Conservation (phyloP, 2,888 invertebrate genomes). For the Microctonus hyperodae region DNA sequence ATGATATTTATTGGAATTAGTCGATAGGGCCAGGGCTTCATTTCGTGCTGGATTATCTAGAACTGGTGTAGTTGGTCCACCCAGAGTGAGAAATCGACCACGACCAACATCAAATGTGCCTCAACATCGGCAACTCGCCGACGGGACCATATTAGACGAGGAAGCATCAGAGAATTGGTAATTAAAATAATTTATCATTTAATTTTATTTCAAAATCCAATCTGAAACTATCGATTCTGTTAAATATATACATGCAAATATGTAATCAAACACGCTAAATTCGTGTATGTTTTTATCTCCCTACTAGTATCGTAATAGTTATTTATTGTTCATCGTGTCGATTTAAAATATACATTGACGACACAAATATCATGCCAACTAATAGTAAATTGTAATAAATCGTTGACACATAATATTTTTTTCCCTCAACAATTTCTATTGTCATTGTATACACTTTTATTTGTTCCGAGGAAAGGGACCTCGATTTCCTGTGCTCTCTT, state of each 20-base stretch:
- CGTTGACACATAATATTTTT: background rate
- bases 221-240: background rate
- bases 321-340: conserved; percentile 3
- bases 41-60: conserved; percentile 65
- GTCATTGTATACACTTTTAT: background rate
- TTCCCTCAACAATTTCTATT: background rate
- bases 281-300: conserved; percentile 13
- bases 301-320: background rate
- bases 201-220: background rate
- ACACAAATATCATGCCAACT: conserved; percentile 14
- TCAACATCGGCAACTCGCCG: conserved; percentile 72
- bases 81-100: conserved; percentile 60
- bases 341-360: conserved; percentile 8
- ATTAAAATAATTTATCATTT: conserved; percentile 36
- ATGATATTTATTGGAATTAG: conserved; percentile 56
- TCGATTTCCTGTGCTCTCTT: conserved; percentile 16
- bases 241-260: background rate
- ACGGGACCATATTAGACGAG: conserved; percentile 70
- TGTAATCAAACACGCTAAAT: background rate
- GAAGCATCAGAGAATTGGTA: conserved; percentile 64
- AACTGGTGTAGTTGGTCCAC: conserved; percentile 59
- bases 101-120: conserved; percentile 67
- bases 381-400: conserved; percentile 1
- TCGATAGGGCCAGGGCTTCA: conserved; percentile 72
- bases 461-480: background rate